Base-by-base conservation (phyloP, 2,797 vertebrate species). In the Phyllotis vaccarum region DNA sequence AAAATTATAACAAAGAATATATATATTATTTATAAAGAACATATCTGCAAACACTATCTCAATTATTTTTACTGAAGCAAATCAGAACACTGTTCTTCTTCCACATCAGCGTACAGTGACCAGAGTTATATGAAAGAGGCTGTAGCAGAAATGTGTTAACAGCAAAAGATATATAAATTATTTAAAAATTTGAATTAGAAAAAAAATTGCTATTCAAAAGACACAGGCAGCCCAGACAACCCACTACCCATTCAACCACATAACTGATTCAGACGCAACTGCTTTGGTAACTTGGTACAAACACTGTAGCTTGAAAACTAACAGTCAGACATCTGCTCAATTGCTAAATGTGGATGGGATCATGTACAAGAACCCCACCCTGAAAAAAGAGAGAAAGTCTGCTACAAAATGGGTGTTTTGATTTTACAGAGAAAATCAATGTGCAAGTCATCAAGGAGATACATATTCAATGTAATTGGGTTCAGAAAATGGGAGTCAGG, bases 171-270 rank as follows among this genome's bases (percentile, higher is more conserved):
- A 95, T 78, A 94, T 93, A 95, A 92, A 98, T 97, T 95, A 87
- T 93, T 94, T 87, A 29, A 97, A 96, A 96, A 95, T 86, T 86
- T 96, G 90, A 97, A 58, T 92, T 81, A 90, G 89, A 97, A 96
- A 79, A 58, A 83, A 97, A 98, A 98, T 95, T 97, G 97, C 93
- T 97, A 98, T 98, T 98, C 96, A 90, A 90, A 94, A 97, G 93
- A 90, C 78, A 86, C 94, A 91, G 68, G 43, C 92, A 95, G 87
- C 37, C 10, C 87, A 96, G 96, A 95, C 90, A 97, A 93, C 95
- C 92, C 91, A 94, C 98, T 97, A 98, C 96, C 96, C 93, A 96
- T 97, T 98, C 98, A 98, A 97, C 97, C 97, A 96, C 85, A 43
- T 95, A 97, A 98, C 95, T 94, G 97, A 95, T 95, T 97, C 90